Conservation (phyloP, 2,888 invertebrate genomes). For the Zele albiditarsus region DNA sequence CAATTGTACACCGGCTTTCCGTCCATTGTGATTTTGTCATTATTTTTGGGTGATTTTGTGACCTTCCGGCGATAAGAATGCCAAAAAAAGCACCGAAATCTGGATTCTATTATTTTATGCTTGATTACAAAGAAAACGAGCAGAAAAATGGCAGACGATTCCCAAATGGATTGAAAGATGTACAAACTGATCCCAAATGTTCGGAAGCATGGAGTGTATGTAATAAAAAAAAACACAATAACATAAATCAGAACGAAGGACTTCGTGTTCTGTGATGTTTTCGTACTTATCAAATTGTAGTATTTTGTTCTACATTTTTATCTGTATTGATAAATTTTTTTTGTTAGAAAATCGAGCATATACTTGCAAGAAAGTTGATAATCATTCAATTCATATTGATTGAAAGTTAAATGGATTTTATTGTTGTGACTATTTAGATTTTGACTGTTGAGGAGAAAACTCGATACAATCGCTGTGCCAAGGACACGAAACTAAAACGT, state of each 20-base stretch:
- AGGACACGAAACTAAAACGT: slow-evolving; percentile 51
- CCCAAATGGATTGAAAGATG: slow-evolving; percentile 59
- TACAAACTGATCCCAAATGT: slow-evolving; percentile 57
- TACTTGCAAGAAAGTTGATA: background rate
- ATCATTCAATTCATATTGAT: background rate
- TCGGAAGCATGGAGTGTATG: slow-evolving; percentile 63
- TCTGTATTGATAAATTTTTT: background rate
- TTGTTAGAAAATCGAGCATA: background rate
- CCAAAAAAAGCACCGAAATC: slow-evolving; percentile 60
- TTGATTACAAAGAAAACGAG: slow-evolving; percentile 59
- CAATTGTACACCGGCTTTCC: too few relatives aligned
- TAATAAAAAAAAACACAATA: slow-evolving; percentile 20
- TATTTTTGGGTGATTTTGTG: background rate
- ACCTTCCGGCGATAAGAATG: slow-evolving; percentile 5
- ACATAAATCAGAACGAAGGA: background rate
- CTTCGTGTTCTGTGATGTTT: background rate
- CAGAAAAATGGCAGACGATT: slow-evolving; percentile 59
- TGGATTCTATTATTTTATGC: slow-evolving; percentile 69
- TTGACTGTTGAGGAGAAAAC: slow-evolving; percentile 53
- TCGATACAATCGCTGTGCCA: slow-evolving; percentile 61
- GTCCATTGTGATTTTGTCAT: background rate
- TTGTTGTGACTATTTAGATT: slow-evolving; percentile 46
- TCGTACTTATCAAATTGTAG: too few relatives aligned
- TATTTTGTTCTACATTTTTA: background rate
- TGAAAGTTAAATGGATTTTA: slow-evolving; percentile 25